phyloP scores from a whole-genome alignment of 2,888 invertebrate species.

The Drosophila testacea region DNA sequence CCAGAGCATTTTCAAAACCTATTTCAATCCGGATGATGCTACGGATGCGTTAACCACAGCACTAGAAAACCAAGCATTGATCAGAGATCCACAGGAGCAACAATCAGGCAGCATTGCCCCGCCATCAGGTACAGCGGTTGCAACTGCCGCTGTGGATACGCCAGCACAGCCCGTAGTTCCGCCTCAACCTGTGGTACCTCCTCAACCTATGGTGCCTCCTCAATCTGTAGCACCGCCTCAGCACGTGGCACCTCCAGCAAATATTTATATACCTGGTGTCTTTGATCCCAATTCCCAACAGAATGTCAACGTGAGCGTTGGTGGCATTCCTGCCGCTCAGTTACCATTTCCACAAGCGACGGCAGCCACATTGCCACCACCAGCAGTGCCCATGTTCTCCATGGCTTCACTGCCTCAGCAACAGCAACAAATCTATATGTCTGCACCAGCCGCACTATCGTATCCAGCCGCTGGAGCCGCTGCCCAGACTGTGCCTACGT shows the following conservation, averaged over 20 bases:
- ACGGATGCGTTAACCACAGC: slow-evolving; percentile 60
- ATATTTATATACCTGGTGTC: slow-evolving; percentile 76
- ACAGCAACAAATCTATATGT: slow-evolving; percentile 79
- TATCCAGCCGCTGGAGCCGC: slow-evolving; percentile 69
- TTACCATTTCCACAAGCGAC: slow-evolving; percentile 79
- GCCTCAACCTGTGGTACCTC: slow-evolving; percentile 51
- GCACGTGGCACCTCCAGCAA: slow-evolving; percentile 63
- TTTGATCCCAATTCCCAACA: slow-evolving; percentile 57
- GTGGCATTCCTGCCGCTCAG: slow-evolving; percentile 69
- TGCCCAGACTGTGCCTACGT: slow-evolving; percentile 83
- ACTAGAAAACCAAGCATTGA: slow-evolving; percentile 49
- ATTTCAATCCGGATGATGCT: slow-evolving; percentile 81
- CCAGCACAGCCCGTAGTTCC: slow-evolving; percentile 14
- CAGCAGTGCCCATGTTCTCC: slow-evolving; percentile 78
- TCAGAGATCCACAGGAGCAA: slow-evolving; percentile 37
- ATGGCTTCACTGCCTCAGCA: slow-evolving; percentile 68
- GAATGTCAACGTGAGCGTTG: slow-evolving; percentile 34
- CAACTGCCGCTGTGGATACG: slow-evolving; percentile 19
- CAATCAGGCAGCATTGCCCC: slow-evolving; percentile 5
- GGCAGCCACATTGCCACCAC: slow-evolving; percentile 49
- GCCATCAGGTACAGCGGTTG: slow-evolving; percentile 3
- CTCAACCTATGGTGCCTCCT: slow-evolving; percentile 61
- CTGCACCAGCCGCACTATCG: slow-evolving; percentile 77
- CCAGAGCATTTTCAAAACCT: slow-evolving; percentile 81
- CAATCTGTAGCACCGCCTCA: slow-evolving; percentile 9